A percentile compares a stretch with the other conserved stretches of the same genome.
These are phyloP conservation scores for Lasioglossum marginatum DNA, from an alignment of 2,888 invertebrate species.

Conservation along the genomic window DNA sequence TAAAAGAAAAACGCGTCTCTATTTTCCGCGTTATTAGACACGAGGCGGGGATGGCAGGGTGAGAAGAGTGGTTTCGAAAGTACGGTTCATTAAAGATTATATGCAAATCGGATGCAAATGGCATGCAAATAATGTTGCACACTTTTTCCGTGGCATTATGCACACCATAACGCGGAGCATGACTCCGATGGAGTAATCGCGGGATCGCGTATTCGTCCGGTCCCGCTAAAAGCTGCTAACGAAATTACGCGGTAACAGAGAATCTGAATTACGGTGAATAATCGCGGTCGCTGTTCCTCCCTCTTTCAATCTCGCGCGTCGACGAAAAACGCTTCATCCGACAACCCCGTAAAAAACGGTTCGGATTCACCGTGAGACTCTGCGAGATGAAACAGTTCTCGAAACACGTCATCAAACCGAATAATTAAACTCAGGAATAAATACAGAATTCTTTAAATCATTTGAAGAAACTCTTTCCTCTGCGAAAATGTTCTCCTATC, in stretches of 20 bases:
- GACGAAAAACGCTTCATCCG: constrained; percentile 3
- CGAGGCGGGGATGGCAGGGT: not conserved
- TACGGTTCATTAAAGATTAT: constrained; percentile 53
- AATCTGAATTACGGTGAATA: constrained; percentile 25
- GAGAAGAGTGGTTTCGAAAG: constrained; percentile 15
- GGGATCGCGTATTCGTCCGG: constrained; percentile 11
- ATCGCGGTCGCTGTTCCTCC: not conserved
- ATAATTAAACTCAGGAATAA: not conserved
- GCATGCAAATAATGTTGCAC: constrained; percentile 52
- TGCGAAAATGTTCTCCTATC: too few species aligned
- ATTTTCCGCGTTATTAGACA: constrained; percentile 24
- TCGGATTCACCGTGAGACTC: not conserved
- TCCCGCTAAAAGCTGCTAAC: constrained; percentile 35
- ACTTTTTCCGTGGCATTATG: constrained; percentile 42
- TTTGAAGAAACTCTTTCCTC: too few species aligned
- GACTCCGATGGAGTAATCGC: constrained; percentile 34
- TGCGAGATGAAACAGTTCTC: not conserved
- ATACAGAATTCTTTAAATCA: too few species aligned
- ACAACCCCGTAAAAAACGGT: not conserved
- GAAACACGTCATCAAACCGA: not conserved
- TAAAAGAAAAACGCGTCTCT: not conserved
- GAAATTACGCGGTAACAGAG: constrained; percentile 39
- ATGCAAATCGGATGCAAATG: constrained; percentile 55
- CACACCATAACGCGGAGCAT: constrained; percentile 32
- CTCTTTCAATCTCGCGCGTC: not conserved